These are phyloP conservation scores for Peromyscus eremicus DNA, from an alignment of 2,797 vertebrate genomes.

Conservation along the genomic window DNA sequence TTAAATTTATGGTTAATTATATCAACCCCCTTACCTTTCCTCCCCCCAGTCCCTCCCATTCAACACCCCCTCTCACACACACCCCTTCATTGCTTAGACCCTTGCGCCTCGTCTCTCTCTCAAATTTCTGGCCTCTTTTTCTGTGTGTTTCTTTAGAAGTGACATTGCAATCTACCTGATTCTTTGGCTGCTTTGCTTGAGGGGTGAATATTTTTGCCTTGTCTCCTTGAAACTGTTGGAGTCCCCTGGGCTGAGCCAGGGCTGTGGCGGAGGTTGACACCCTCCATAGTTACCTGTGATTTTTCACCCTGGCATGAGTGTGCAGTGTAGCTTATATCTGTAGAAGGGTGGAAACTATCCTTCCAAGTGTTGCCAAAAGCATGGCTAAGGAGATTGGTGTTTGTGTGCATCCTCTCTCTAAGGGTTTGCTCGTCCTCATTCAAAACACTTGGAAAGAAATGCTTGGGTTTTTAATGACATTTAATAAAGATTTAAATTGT, in stretches of 20 bases:
- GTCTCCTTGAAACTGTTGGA: neutral
- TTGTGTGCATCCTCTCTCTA: neutral
- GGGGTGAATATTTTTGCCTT: neutral
- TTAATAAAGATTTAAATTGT: neutral
- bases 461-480: neutral
- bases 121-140: neutral
- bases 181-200: constrained; percentile 33
- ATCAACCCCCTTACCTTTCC: neutral
- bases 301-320: neutral
- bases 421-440: neutral
- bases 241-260: neutral
- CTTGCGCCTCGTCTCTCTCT: neutral
- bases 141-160: neutral
- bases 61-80: neutral
- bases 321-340: neutral
- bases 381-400: neutral
- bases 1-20: neutral
- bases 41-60: neutral
- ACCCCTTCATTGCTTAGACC: neutral
- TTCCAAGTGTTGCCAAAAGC: constrained; percentile 21
- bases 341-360: neutral
- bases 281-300: neutral
- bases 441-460: neutral
- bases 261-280: neutral
- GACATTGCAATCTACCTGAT: constrained; percentile 7